A percentile compares a stretch with the other conserved stretches of the same genome.
Conservation (phyloP, 2,113 vertebrate genomes). For the Solenodon paradoxus region DNA sequence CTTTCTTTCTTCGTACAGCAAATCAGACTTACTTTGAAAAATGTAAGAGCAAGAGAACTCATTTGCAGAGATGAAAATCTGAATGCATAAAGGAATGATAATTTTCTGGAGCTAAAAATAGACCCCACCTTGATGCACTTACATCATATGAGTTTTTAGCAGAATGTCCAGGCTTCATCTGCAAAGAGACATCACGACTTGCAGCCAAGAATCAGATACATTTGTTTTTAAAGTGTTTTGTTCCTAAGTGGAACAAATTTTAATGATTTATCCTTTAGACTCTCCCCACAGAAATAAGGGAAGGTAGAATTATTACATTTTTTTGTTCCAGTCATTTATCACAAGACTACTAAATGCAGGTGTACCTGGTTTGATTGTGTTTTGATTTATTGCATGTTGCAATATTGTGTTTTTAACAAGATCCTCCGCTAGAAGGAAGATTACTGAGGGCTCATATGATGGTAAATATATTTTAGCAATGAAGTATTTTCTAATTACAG, state of each 20-base stretch:
- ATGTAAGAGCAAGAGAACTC: constrained; percentile 33
- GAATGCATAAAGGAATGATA: constrained; percentile 45
- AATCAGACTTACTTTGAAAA: constrained; percentile 16
- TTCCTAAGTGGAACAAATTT: neutral
- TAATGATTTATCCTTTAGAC: neutral
- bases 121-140: constrained; percentile 4
- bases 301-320: neutral
- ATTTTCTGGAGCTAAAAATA: constrained; percentile 71
- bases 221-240: neutral
- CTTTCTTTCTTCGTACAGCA: neutral
- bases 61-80: constrained; percentile 41
- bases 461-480: neutral
- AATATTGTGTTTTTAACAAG: neutral
- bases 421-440: neutral
- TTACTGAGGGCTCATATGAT: neutral
- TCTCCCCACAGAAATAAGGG: neutral
- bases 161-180: constrained; percentile 10
- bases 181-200: neutral
- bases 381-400: neutral
- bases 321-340: neutral
- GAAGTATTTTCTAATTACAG: neutral
- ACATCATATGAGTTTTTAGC: neutral
- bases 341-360: neutral
- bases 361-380: neutral
- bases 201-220: neutral